Base-by-base conservation (phyloP, 2,888 invertebrate genomes). In the Ochropacha duplaris region DNA sequence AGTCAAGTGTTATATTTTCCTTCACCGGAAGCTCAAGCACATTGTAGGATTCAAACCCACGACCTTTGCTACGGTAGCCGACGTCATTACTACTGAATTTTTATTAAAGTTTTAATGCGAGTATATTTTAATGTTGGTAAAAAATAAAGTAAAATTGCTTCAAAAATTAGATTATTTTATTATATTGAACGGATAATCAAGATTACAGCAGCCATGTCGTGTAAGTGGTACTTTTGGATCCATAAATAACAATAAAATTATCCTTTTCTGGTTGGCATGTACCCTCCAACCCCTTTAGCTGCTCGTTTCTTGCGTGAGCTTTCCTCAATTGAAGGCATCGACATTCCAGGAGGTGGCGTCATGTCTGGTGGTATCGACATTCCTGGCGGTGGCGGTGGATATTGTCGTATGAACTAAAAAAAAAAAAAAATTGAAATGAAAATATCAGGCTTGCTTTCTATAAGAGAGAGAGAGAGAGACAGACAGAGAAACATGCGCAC, bases 181-280 rank as follows among this genome's bases (percentile, higher is more conserved):
- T 44, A n/a, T 44, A 44, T 44, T 44, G 2, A 2, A 44, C 44
- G 2, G 44, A n/a, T 44, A 19, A 16, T 9, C 44, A 50, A 50
- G 26, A 22, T 9, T 50, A 14, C n/a, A 9, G 16, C 3, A 16
- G 50, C 19, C 19, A 28, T 28, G 16, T 28, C n/a, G 26, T 28
- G 8, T 50, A 26, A 5, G 22, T 24, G 34, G 31, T 44, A 26
- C n/a, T 6, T n/a, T 9, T 31, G 16, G 3, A 22, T 54, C 6
- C n/a, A 19, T 11, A 28, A 14, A 9, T 51, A 26, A 8, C 22
- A 2, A 36, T 36, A 1, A 36, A 36, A 26, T 79, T 81, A 90
- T 58, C 90, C 90, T 76, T 88, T 90, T 67, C 87, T 78, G 12
- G 88, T 88, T 0, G 90, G 90, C 81, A 90, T 87, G 8, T 87